phyloP scores from a whole-genome alignment of 2,113 vertebrate genomes.

The Leiothrix lutea region DNA sequence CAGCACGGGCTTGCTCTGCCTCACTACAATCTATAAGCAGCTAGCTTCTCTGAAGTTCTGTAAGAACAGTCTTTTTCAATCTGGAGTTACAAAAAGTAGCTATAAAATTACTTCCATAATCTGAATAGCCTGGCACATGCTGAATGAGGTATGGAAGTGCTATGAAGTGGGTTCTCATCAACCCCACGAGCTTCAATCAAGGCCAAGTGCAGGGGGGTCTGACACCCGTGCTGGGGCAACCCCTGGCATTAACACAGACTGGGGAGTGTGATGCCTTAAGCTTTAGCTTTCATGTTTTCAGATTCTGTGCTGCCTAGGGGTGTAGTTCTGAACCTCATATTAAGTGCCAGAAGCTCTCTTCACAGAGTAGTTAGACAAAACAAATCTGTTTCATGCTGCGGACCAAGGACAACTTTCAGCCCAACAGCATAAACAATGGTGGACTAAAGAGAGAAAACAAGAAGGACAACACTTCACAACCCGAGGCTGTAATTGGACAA shows the following conservation, averaged over 20 bases:
- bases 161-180: neutral
- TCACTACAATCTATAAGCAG: neutral
- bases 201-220: neutral
- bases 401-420: too few species aligned
- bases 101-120: neutral
- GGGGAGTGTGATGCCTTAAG: too few species aligned
- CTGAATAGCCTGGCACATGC: neutral
- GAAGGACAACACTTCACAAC: too few species aligned
- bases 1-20: neutral
- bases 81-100: neutral
- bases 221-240: accelerated
- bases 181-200: neutral
- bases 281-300: too few species aligned
- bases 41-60: neutral
- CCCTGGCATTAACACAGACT: accelerated
- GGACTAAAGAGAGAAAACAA: too few species aligned
- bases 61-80: neutral
- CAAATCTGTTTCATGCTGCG: too few species aligned
- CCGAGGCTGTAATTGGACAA: too few species aligned
- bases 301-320: too few species aligned
- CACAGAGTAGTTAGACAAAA: too few species aligned
- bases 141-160: neutral
- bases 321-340: too few species aligned
- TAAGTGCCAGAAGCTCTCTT: too few species aligned
- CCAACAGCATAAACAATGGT: too few species aligned